A percentile compares a stretch with the other conserved stretches of the same genome.
Conservation (phyloP, 2,113 vertebrate genomes). For the Columba janthina region DNA sequence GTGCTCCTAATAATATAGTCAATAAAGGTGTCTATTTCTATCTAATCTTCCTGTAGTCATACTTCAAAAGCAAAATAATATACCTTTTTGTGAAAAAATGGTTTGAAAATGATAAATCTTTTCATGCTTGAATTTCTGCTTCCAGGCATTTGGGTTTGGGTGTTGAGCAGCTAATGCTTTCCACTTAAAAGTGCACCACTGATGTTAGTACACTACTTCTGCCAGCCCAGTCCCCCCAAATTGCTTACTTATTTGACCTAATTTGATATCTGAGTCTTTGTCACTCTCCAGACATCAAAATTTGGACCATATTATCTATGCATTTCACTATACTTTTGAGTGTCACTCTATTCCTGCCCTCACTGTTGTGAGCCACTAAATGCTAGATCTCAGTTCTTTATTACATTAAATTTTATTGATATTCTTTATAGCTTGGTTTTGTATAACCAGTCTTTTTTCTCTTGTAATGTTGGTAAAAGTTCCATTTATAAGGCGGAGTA, state of each 20-base stretch:
- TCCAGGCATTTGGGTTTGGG: not conserved
- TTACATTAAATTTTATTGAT: not conserved
- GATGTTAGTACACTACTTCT: not conserved
- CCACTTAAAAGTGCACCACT: not conserved
- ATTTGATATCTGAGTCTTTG: not conserved
- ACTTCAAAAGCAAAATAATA: not conserved
- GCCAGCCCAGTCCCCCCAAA: not conserved
- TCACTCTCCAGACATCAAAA: not conserved
- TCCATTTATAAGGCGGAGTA: not conserved
- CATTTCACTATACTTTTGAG: not conserved
- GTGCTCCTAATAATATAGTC: not conserved
- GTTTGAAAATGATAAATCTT: accelerated
- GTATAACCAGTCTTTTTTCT: not conserved
- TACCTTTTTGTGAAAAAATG: not conserved
- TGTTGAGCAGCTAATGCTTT: not conserved
- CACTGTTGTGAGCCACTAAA: not conserved
- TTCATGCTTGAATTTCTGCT: not conserved
- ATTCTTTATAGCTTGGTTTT: not conserved
- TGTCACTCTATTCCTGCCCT: not conserved
- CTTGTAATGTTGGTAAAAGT: not conserved
- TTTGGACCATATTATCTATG: not conserved
- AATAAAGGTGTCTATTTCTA: not conserved
- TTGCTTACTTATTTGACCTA: not conserved
- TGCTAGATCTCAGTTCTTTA: not conserved
- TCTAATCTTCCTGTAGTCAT: not conserved